These are phyloP conservation scores for Elaeidobius kamerunicus DNA, from an alignment of 2,888 invertebrate species.

Conservation along the genomic window DNA sequence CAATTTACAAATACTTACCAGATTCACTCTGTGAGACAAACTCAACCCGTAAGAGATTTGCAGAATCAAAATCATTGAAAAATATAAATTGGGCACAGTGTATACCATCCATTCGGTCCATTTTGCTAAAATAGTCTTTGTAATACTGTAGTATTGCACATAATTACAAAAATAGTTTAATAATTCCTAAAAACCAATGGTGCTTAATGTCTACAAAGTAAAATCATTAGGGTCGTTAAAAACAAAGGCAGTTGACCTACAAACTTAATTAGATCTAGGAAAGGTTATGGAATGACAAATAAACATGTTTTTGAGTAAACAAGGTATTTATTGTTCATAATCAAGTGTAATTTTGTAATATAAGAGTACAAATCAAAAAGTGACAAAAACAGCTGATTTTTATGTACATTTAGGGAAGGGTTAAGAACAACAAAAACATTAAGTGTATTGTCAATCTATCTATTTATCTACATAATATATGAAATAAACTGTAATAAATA, in stretches of 20 bases:
- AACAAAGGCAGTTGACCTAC: conserved; percentile 22
- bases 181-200: conserved; percentile 10
- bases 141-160: conserved; percentile 19
- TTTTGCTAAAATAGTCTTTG: conserved; percentile 26
- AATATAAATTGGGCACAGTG: conserved; percentile 75
- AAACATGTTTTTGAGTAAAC: neutral
- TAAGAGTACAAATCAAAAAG: too few relatives aligned
- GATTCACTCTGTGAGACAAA: conserved; percentile 60
- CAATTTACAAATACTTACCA: conserved; percentile 54
- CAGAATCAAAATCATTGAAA: conserved; percentile 86
- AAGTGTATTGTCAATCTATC: neutral
- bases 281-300: neutral
- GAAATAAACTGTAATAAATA: too few relatives aligned
- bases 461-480: neutral
- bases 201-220: conserved; percentile 9
- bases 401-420: neutral
- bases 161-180: conserved; percentile 10
- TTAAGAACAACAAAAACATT: neutral
- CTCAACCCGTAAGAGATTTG: conserved; percentile 82
- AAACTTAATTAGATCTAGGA: conserved; percentile 7
- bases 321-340: neutral
- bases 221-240: neutral
- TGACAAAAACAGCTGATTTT: neutral
- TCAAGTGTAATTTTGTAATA: too few relatives aligned
- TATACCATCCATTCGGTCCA: conserved; percentile 55